A percentile compares a stretch with the other conserved stretches of the same genome.
Evolutionary conservation across 92 coral and sea anemone genomes (phyloP).

Genomic region (Parazoanthus swiftii): DNA sequence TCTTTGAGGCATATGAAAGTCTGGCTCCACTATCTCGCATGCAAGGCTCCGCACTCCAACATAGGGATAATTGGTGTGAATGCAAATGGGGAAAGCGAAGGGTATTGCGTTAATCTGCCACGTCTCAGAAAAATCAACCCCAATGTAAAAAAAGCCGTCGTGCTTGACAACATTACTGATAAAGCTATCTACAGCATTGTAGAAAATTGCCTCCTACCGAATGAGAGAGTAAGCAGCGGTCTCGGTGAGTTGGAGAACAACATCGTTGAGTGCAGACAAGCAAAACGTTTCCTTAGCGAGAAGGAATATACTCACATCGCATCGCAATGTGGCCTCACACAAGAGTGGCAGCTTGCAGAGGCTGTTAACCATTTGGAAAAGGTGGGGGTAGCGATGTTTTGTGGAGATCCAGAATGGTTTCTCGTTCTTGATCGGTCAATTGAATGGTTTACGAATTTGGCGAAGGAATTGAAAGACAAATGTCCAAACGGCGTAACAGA

Average conservation of each 20-base stretch:
- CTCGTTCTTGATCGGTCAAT: constrained; percentile 16
- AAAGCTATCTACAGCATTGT: neutral
- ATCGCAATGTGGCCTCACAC: neutral
- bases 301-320: constrained; percentile 1
- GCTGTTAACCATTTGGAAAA: too few species aligned
- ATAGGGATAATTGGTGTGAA: too few species aligned
- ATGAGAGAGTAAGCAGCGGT: neutral
- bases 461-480: neutral
- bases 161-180: neutral
- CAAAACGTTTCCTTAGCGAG: neutral
- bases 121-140: constrained; percentile 2
- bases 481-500: too few species aligned
- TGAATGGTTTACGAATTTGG: neutral
- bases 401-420: neutral
- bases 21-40: too few species aligned
- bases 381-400: too few species aligned
- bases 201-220: neutral
- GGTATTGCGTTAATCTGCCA: neutral
- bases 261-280: neutral
- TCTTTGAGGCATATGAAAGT: too few species aligned
- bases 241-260: neutral
- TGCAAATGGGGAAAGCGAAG: neutral
- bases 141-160: neutral
- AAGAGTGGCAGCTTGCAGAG: constrained; percentile 4
- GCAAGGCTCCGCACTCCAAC: too few species aligned